Evolutionary conservation across 2,888 invertebrate genomes (phyloP).

Genomic region (Agrotis clavis): DNA sequence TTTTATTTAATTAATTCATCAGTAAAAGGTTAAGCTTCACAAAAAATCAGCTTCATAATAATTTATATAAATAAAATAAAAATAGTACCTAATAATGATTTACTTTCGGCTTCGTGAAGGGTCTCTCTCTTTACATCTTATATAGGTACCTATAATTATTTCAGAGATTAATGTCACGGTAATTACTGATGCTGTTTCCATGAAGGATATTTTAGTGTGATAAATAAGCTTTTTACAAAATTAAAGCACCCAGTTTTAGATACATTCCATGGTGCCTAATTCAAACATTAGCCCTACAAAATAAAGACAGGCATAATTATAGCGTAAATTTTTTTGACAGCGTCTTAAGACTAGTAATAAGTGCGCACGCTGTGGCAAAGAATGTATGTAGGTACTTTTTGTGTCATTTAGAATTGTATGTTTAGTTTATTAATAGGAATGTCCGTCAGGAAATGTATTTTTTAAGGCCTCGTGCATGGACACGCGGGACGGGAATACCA

Average conservation of each 20-base stretch:
- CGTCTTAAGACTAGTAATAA: slow-evolving; percentile 6
- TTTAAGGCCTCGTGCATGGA: too few relatives aligned
- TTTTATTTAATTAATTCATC: too few relatives aligned
- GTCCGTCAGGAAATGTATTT: not conserved
- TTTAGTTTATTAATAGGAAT: slow-evolving; percentile 4
- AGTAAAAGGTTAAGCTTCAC: too few relatives aligned
- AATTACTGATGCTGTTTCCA: not conserved
- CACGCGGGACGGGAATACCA: too few relatives aligned
- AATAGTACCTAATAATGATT: too few relatives aligned
- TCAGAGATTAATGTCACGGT: not conserved
- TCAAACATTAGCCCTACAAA: not conserved
- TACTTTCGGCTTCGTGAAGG: too few relatives aligned
- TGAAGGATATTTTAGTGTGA: not conserved
- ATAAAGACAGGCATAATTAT: not conserved
- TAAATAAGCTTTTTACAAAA: not conserved
- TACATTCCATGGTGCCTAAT: not conserved
- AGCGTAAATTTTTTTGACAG: not conserved
- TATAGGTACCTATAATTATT: too few relatives aligned
- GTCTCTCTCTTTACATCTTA: too few relatives aligned
- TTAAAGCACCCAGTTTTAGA: not conserved
- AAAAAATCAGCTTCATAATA: too few relatives aligned
- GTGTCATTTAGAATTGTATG: slow-evolving; percentile 27
- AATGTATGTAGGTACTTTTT: slow-evolving; percentile 19
- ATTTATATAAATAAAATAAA: too few relatives aligned
- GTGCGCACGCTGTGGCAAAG: slow-evolving; percentile 1